phyloP scores from a whole-genome alignment of 2,797 vertebrate genomes.

The Neosilurus hyrtlii region DNA sequence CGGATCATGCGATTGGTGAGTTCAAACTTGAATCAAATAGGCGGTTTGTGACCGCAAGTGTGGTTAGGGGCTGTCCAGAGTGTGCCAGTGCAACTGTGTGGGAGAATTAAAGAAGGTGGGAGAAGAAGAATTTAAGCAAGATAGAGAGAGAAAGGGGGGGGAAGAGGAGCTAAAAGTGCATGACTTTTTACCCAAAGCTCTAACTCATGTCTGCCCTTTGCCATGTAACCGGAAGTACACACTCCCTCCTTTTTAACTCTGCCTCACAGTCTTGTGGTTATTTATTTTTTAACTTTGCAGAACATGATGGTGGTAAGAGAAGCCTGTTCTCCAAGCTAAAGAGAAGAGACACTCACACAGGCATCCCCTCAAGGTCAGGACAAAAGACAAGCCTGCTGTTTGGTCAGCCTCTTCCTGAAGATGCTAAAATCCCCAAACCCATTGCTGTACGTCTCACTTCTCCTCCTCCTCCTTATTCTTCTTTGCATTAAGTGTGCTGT shows the following conservation, averaged over 20 bases:
- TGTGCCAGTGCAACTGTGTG: neutral
- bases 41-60: constrained; percentile 32
- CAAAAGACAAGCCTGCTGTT: constrained; percentile 77
- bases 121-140: too few species aligned
- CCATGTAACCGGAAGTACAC: neutral
- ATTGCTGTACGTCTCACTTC: constrained; percentile 74
- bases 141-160: too few species aligned
- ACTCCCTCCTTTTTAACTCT: neutral
- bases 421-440: constrained; percentile 77
- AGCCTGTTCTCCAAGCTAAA: constrained; percentile 63
- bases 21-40: constrained; percentile 68
- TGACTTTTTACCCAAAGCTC: neutral
- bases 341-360: constrained; percentile 66
- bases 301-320: constrained; percentile 16
- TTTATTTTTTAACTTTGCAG: constrained; percentile 24
- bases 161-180: neutral
- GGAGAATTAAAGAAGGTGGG: neutral
- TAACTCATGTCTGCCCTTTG: neutral
- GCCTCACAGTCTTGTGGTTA: constrained; percentile 5
- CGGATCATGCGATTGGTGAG: constrained; percentile 80
- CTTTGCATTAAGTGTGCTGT: neutral
- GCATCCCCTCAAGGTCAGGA: constrained; percentile 60
- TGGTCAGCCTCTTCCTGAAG: constrained; percentile 78
- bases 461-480: neutral
- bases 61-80: constrained; percentile 42